Evolutionary conservation across 2,113 vertebrate genomes (phyloP), one percentile per base, ranked within the genome.

Genomic region (Cromileptes altivelis): DNA sequence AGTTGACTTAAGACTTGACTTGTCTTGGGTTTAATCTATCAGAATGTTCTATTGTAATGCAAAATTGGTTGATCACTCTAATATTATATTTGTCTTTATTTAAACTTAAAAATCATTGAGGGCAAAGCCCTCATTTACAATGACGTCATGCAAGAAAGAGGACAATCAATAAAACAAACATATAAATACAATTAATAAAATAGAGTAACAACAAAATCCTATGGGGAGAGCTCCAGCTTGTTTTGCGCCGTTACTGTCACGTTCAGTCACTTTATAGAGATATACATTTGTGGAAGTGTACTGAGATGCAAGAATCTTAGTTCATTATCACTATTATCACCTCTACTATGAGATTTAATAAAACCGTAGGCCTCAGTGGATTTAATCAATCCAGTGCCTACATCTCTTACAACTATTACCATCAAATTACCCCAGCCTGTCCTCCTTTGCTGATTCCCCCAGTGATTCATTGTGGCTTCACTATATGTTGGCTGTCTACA

Each of bases 381-480:
- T 74, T 81, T 78, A 69, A 80, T 84, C 55, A 79, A 71, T 84
- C 74, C 67, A 55, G 14, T 57, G 37, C 10, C 60, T 55, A 62
- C 65, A 72, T 63, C 49, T 77, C 82, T 67, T 85, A 68, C 53
- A 82, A 80, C 75, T 49, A 64, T 85, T 78, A 75, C 62, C 68
- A 65, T 84, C 57, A 65, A 56, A 86, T 80, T 42, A 84, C 79
- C 82, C 53, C 49, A 76, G 73, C 71, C 56, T 75, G 77, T 75
- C 67, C 78, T 82, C 55, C 71, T 87, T 85, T 82, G 37, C 65
- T 84, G 67, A 77, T 81, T 71, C 77, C 71, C 70, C 80, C 52
- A 70, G 70, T 81, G 76, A 77, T 79, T 76, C 76, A 75, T 50
- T 74, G 75, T 56, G 78, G 62, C 78, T 73, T 23, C 58, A 80